A percentile compares a stretch with the other conserved stretches of the same genome.
Evolutionary conservation across 1,140 invertebrate genomes (phyloP).

Genomic region (Condylostylus longicornis): DNA sequence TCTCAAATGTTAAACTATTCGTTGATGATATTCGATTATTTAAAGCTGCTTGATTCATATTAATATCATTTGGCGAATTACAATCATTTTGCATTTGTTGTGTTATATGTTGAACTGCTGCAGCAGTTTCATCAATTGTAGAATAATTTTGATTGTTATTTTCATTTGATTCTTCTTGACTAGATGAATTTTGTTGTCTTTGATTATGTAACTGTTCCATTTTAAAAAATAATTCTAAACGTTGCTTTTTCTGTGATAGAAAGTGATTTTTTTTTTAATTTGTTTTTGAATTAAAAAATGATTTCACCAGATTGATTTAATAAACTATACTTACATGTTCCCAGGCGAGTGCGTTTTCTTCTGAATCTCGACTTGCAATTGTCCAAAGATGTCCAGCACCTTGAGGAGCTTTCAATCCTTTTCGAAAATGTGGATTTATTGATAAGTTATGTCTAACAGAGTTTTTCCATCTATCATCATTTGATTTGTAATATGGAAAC

Average conservation of each 20-base stretch:
- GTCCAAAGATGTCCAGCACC: conserved; percentile 79
- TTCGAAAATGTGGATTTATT: conserved; percentile 78
- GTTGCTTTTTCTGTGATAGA: conserved; percentile 26
- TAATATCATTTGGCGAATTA: not conserved
- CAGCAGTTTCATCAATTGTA: conserved; percentile 24
- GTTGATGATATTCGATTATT: too few relatives aligned
- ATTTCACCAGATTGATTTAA: not conserved
- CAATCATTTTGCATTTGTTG: conserved; percentile 10
- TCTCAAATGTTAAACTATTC: too few relatives aligned
- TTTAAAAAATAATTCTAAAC: conserved; percentile 31
- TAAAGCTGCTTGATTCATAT: conserved; percentile 15
- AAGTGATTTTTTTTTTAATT: not conserved
- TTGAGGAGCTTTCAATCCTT: conserved; percentile 65
- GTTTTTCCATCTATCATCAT: conserved; percentile 82
- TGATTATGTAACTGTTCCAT: conserved; percentile 29
- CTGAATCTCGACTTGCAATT: conserved; percentile 45
- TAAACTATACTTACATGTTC: conserved; percentile 25
- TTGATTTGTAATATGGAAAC: conserved; percentile 72
- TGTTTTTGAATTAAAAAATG: not conserved
- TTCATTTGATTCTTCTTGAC: conserved; percentile 9
- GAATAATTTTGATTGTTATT: conserved; percentile 9
- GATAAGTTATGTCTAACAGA: conserved; percentile 75
- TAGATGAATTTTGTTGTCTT: conserved; percentile 21
- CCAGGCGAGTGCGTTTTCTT: conserved; percentile 30
- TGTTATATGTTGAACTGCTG: conserved; percentile 20